Evolutionary conservation across 2,113 vertebrate genomes (phyloP).

Genomic region (Todiramphus chloris): DNA sequence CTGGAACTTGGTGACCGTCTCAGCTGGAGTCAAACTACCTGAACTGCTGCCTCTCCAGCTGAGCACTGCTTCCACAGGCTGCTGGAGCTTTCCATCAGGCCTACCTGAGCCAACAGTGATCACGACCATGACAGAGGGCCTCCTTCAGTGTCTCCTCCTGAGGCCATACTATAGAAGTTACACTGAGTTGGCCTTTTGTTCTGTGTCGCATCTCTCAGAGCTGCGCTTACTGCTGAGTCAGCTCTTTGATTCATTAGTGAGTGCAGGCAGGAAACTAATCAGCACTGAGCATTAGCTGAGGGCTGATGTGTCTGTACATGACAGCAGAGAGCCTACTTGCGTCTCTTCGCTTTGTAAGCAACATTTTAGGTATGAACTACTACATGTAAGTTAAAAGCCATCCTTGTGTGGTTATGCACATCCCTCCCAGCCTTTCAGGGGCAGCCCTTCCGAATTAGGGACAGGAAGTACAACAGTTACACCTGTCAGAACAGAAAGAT

Average conservation of each 20-base stretch:
- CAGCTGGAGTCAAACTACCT: neutral
- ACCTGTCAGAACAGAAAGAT: neutral
- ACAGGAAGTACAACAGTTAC: neutral
- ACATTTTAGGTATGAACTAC: neutral
- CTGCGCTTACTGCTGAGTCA: neutral
- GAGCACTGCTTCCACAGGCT: neutral
- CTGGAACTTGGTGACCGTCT: neutral
- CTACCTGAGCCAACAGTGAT: neutral
- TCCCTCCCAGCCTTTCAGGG: neutral
- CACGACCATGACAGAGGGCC: neutral
- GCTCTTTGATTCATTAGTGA: neutral
- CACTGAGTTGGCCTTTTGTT: neutral
- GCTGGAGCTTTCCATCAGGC: neutral
- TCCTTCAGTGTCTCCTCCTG: neutral
- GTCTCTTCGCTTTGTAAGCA: neutral
- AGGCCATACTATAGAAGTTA: neutral
- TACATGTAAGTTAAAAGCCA: neutral
- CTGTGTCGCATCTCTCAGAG: neutral
- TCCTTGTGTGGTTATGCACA: neutral
- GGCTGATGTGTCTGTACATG: neutral
- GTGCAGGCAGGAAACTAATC: neutral
- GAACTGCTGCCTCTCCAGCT: neutral
- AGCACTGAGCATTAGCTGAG: neutral
- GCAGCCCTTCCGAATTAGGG: neutral
- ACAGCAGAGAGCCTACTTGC: neutral